Conservation (phyloP, 2,797 vertebrate genomes). For the Rhabdophis nuchalis region DNA sequence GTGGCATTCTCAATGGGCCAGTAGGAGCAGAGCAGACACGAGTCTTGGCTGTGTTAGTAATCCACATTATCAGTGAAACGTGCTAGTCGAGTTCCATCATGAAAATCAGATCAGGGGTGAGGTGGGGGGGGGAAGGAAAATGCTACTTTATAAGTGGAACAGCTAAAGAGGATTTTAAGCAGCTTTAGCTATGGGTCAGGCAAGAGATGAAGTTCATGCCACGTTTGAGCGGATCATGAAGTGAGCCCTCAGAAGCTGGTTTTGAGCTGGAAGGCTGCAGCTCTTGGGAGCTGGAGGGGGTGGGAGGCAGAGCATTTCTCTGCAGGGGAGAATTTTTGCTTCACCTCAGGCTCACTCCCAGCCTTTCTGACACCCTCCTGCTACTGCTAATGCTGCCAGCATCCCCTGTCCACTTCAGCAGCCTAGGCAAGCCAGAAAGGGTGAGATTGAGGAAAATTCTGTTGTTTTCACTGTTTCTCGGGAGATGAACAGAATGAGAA, state of each 20-base stretch:
- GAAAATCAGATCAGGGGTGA: neutral
- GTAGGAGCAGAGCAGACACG: neutral
- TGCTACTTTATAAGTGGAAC: neutral
- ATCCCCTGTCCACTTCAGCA: neutral
- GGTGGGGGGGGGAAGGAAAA: neutral
- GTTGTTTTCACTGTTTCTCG: neutral
- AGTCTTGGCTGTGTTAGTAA: neutral
- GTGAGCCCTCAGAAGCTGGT: neutral
- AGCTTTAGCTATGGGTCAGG: neutral
- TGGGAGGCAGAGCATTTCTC: neutral
- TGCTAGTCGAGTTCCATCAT: neutral
- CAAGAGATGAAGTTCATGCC: neutral
- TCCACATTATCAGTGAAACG: neutral
- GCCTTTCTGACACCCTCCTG: neutral
- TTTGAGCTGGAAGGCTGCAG: neutral
- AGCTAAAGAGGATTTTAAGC: neutral
- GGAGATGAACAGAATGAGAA: neutral
- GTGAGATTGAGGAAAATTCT: neutral
- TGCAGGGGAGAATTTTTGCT: neutral
- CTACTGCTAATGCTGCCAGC: neutral
- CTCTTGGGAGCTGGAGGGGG: neutral
- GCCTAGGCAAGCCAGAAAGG: neutral
- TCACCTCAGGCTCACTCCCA: neutral
- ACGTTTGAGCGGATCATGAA: neutral
- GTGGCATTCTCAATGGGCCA: neutral